Conservation (phyloP, 1,140 invertebrate species). For the Marisa cornuarietis region DNA sequence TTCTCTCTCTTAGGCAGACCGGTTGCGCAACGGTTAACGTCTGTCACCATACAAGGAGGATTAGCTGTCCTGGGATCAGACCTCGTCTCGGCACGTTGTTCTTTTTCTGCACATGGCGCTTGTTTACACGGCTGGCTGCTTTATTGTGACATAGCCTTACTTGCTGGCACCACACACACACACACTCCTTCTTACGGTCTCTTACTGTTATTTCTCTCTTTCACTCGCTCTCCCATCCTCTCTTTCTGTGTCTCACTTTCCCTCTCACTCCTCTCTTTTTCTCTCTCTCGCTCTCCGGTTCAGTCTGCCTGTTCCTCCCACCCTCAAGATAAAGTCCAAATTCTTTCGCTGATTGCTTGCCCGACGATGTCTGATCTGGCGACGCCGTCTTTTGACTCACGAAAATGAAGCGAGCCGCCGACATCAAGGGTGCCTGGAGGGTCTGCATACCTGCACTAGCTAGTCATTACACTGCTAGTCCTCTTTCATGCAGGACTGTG, state of each 20-base stretch:
- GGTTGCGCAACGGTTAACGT: neutral
- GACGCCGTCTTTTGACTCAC: too few species aligned
- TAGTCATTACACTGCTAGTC: too few species aligned
- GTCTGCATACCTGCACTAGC: too few species aligned
- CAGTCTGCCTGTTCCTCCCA: neutral
- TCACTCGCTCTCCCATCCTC: neutral
- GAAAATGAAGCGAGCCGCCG: too few species aligned
- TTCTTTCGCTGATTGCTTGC: too few species aligned
- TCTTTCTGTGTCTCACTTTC: neutral
- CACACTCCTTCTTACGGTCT: too few species aligned
- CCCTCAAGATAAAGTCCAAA: neutral
- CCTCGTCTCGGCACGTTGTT: neutral
- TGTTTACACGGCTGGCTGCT: neutral
- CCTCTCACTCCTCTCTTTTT: conserved; percentile 4
- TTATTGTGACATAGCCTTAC: neutral
- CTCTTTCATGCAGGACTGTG: too few species aligned
- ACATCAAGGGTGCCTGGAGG: too few species aligned
- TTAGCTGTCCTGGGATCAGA: neutral
- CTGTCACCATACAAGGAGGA: neutral
- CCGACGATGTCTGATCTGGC: too few species aligned
- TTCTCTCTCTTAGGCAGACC: neutral
- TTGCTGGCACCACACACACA: too few species aligned
- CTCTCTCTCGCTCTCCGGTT: neutral
- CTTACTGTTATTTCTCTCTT: neutral
- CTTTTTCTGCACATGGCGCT: neutral